Base-by-base conservation (phyloP, 2,888 invertebrate species). In the Hypolimnas misippus region DNA sequence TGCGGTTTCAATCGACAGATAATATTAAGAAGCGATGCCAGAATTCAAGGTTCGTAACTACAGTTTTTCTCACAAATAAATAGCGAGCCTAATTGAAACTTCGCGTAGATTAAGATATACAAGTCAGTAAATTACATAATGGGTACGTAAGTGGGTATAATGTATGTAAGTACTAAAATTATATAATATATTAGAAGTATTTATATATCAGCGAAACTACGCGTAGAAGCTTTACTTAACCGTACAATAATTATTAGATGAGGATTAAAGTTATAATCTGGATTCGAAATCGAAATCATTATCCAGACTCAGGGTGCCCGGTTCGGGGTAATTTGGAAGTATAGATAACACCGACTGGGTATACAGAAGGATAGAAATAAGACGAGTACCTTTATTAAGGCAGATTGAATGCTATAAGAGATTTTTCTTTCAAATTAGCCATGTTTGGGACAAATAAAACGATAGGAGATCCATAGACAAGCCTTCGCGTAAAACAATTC, bases 91-190 rank as follows among this genome's bases (percentile, higher is more conserved):
- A 88, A 83, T 82, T 77, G 72, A 82, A 79, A 75, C n/a, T 38
- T 81, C 72, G 84, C 86, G 73, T 83, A 84, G 81, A 84, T 82
- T 87, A 83, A 83, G 80, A 83, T 84, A 84, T 77, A 85, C 79
- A 86, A 80, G 79, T 77, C 87, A 85, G 86, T 89, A 87, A 89
- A 88, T 79, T 87, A 88, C 87, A 85, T 72, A 75, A 76, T 84
- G 81, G 79, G 77, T 87, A 86, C 85, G 80, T 85, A 89, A 87
- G 78, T 84, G 89, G 89, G 85, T 90, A 89, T 74, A 88, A 84
- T 88, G 87, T 89, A 81, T 82, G 83, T 87, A 84, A 78, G 77
- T 80, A 88, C 89, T 90, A 89, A 89, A 90, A 91, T 89, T 88
- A 91, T 90, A 90, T 68, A 86, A 85, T 89, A 86, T 81, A 81